Evolutionary conservation across 1,140 invertebrate genomes (phyloP).

Genomic region (Lordiphosa clarofinis): DNA sequence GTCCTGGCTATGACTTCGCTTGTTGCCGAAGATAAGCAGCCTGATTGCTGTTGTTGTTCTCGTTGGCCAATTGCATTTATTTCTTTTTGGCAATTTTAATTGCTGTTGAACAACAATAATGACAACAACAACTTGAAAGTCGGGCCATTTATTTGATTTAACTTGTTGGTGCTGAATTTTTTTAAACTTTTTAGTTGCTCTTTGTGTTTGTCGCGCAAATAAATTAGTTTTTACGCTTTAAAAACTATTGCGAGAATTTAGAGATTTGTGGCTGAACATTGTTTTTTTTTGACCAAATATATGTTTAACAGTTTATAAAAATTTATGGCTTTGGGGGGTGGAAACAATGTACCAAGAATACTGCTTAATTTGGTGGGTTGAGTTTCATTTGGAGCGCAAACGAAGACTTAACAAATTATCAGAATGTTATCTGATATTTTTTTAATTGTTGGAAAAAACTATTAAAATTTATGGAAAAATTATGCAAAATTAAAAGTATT

Average conservation of each 20-base stretch:
- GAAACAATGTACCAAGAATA: constrained; percentile 13
- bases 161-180: constrained; percentile 56
- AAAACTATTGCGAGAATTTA: constrained; percentile 75
- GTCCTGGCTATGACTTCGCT: constrained; percentile 36
- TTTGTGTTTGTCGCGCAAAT: constrained; percentile 53
- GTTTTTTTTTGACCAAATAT: constrained; percentile 34
- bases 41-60: constrained; percentile 23
- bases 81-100: constrained; percentile 59
- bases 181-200: constrained; percentile 13
- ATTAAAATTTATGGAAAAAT: too few species aligned
- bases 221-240: constrained; percentile 65
- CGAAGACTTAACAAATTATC: too few species aligned
- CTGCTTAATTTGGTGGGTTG: constrained; percentile 14
- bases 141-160: constrained; percentile 73
- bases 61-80: constrained; percentile 33
- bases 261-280: constrained; percentile 60
- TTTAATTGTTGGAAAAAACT: too few species aligned
- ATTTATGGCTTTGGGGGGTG: constrained; percentile 41
- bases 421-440: too few species aligned
- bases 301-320: constrained; percentile 21
- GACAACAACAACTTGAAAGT: constrained; percentile 27
- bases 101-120: constrained; percentile 62
- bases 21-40: constrained; percentile 56
- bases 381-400: too few species aligned
- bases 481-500: too few species aligned